These are phyloP conservation scores for Kryptopterus vitreolus DNA, from an alignment of 2,797 vertebrate species.

Conservation along the genomic window DNA sequence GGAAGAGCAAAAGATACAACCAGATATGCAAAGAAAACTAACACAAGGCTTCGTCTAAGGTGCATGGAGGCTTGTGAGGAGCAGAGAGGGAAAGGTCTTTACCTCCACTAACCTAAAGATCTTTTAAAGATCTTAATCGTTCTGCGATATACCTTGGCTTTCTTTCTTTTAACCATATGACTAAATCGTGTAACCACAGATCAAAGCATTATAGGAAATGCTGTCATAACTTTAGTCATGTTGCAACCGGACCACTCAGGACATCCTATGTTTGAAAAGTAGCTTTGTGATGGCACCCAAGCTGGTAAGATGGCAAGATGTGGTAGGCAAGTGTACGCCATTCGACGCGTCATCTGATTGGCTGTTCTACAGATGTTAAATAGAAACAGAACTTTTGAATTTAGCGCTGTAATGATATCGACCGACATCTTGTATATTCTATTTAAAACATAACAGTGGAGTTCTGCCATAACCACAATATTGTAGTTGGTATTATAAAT, in stretches of 20 bases:
- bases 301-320: neutral
- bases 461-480: too few relatives aligned
- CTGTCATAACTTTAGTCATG: conserved; percentile 32
- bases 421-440: neutral
- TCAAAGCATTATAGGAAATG: conserved; percentile 40
- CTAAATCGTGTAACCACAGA: conserved; percentile 39
- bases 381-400: neutral
- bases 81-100: conserved; percentile 12
- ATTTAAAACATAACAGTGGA: neutral
- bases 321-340: neutral
- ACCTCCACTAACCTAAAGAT: conserved; percentile 2
- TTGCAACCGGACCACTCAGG: conserved; percentile 23
- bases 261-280: conserved; percentile 25
- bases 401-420: too few relatives aligned
- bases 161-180: conserved; percentile 40
- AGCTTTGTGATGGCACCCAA: neutral
- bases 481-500: neutral
- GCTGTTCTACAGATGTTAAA: neutral
- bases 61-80: neutral
- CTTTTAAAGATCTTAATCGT: conserved; percentile 36
- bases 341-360: neutral
- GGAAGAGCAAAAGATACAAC: neutral
- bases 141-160: conserved; percentile 6
- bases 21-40: neutral
- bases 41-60: neutral